These are phyloP conservation scores for Coelopa pilipes DNA, from an alignment of 2,888 invertebrate species.

Conservation along the genomic window DNA sequence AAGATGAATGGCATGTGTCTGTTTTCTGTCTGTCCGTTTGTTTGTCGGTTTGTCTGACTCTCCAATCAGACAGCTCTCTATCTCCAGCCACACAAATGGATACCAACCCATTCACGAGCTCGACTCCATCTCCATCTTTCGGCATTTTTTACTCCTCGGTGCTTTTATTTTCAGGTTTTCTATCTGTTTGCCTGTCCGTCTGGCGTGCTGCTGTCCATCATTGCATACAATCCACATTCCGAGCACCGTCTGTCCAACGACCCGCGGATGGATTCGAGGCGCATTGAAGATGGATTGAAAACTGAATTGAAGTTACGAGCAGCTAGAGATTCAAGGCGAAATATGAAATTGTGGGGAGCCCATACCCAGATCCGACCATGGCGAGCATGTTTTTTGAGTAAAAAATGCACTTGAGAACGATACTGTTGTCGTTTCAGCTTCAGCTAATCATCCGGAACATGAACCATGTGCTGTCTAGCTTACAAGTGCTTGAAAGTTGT, in stretches of 20 bases:
- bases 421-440: neutral
- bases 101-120: neutral
- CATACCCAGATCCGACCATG: neutral
- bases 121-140: neutral
- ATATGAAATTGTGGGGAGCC: neutral
- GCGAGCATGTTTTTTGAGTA: neutral
- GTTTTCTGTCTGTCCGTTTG: conserved; percentile 8
- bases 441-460: too few species aligned
- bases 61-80: neutral
- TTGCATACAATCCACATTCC: too few species aligned
- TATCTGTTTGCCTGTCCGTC: conserved; percentile 1
- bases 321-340: neutral
- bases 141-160: neutral
- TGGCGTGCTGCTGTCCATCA: neutral
- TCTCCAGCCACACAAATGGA: neutral
- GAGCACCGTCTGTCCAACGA: too few species aligned
- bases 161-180: neutral
- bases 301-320: neutral
- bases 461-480: too few species aligned
- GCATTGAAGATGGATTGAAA: neutral
- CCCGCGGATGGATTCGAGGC: neutral
- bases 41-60: neutral
- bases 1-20: conserved; percentile 29
- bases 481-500: too few species aligned
- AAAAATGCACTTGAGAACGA: neutral